Conservation (phyloP, 2,113 vertebrate species). For the Cochlearius cochlearius region DNA sequence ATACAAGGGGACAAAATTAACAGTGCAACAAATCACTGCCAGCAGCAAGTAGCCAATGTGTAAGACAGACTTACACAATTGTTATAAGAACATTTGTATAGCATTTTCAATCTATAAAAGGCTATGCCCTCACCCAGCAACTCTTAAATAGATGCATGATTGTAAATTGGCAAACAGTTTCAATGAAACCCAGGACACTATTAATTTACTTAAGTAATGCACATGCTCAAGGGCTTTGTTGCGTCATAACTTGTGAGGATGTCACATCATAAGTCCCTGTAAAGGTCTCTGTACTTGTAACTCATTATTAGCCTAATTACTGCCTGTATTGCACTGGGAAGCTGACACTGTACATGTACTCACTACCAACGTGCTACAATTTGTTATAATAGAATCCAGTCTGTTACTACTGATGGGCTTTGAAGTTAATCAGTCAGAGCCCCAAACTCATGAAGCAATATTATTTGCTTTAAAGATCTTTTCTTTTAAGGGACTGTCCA, state of each 20-base stretch:
- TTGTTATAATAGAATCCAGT: neutral
- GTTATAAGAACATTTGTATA: neutral
- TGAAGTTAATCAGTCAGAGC: neutral
- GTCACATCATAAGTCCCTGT: neutral
- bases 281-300: neutral
- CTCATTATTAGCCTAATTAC: constrained; percentile 20
- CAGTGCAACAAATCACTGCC: neutral
- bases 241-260: constrained; percentile 8
- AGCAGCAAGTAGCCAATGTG: neutral
- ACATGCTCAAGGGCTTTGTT: constrained; percentile 28
- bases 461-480: neutral
- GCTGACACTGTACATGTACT: neutral
- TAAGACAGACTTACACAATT: neutral
- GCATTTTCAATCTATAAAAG: neutral
- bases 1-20: neutral
- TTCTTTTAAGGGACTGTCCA: neutral
- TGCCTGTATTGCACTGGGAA: neutral
- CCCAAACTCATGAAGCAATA: neutral
- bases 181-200: constrained; percentile 51
- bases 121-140: neutral
- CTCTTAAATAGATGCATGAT: neutral
- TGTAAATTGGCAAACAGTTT: constrained; percentile 35
- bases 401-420: neutral
- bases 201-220: constrained; percentile 31
- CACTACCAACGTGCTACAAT: neutral